phyloP scores from a whole-genome alignment of 2,113 vertebrate genomes.

The Halichoeres trimaculatus region DNA sequence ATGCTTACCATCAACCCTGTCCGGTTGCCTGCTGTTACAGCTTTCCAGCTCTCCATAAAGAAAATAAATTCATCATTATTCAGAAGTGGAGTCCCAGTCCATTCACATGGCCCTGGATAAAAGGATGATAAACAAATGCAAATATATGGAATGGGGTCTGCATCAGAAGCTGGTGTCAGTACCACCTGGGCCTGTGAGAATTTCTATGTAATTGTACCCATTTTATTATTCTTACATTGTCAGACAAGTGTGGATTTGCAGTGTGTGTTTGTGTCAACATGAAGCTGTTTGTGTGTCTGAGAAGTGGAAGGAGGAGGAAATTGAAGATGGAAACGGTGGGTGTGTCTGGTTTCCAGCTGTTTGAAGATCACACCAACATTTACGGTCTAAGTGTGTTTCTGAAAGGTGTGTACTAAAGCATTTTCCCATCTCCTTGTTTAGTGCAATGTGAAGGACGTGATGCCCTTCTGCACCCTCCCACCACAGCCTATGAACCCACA shows the following conservation, averaged over 20 bases:
- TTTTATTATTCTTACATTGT: conserved; percentile 43
- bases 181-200: conserved; percentile 49
- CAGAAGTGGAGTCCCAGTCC: conserved; percentile 41
- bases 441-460: conserved; percentile 50
- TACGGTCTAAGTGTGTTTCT: conserved; percentile 18
- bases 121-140: conserved; percentile 70
- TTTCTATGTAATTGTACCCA: conserved; percentile 21
- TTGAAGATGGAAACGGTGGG: background rate
- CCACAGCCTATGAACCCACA: conserved; percentile 62
- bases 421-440: conserved; percentile 55
- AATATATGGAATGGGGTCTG: conserved; percentile 79
- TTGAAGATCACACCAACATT: background rate
- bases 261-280: conserved; percentile 8
- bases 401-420: conserved; percentile 22
- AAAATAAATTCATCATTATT: conserved; percentile 46
- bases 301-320: background rate
- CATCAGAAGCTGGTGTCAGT: conserved; percentile 58
- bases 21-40: background rate
- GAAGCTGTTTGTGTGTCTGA: background rate
- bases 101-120: conserved; percentile 54
- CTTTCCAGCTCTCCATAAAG: conserved; percentile 5
- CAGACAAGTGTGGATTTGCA: background rate
- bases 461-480: conserved; percentile 60
- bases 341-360: background rate
- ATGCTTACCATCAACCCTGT: conserved; percentile 2